A percentile compares a stretch with the other conserved stretches of the same genome.
Conservation (phyloP, 2,888 invertebrate genomes). For the Agelastica alni region DNA sequence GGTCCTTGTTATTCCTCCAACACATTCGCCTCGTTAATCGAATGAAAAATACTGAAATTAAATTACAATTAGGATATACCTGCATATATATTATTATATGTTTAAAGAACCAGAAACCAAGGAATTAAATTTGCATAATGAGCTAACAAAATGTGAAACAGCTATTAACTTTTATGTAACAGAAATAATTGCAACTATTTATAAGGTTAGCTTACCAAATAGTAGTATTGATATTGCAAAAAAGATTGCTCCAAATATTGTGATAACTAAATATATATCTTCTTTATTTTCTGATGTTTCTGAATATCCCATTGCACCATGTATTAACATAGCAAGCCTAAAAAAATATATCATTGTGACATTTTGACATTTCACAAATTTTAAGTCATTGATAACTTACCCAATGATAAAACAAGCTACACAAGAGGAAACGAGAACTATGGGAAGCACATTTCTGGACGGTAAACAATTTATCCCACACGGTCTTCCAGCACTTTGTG, state of each 20-base stretch:
- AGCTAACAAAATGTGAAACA: too few relatives aligned
- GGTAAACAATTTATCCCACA: conserved; percentile 59
- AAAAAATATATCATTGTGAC: conserved; percentile 30
- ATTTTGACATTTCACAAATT: conserved; percentile 18
- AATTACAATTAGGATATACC: too few relatives aligned
- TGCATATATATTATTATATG: too few relatives aligned
- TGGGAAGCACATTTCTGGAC: conserved; percentile 47
- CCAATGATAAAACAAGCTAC: conserved; percentile 50
- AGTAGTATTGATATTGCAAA: conserved; percentile 65
- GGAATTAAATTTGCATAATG: too few relatives aligned
- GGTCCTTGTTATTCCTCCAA: conserved; percentile 53
- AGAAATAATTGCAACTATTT: too few relatives aligned
- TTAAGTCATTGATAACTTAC: conserved; percentile 36
- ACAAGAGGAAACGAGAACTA: conserved; percentile 50
- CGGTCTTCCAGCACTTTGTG: conserved; percentile 61
- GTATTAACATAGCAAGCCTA: conserved; percentile 67
- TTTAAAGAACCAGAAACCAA: too few relatives aligned
- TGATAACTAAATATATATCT: conserved; percentile 57
- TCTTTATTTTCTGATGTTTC: conserved; percentile 52
- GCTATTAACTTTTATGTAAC: too few relatives aligned
- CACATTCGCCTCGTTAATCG: conserved; percentile 51
- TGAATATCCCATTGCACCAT: conserved; percentile 66
- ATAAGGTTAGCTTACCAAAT: conserved; percentile 60
- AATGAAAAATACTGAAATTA: conserved; percentile 51
- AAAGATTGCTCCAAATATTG: conserved; percentile 67